Conservation (phyloP, 2,797 vertebrate species). For the Darevskia mixta region DNA sequence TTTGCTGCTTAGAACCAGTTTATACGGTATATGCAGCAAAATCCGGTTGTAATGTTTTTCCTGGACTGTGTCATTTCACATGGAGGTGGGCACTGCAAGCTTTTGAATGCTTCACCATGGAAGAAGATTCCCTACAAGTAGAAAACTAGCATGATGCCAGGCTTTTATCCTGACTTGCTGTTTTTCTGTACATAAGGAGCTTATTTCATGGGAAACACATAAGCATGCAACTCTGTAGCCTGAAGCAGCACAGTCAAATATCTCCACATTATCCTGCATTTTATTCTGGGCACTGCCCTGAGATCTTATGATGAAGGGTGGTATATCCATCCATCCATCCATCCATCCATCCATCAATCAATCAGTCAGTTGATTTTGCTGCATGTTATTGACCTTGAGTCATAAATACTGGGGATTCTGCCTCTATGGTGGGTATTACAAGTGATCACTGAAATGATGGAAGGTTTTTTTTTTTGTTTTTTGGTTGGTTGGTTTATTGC, state of each 20-base stretch:
- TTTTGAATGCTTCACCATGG: neutral
- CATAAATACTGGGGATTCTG: neutral
- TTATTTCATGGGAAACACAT: neutral
- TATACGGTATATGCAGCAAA: neutral
- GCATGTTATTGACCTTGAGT: neutral
- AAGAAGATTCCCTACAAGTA: neutral
- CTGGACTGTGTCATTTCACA: neutral
- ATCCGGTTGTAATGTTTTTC: neutral
- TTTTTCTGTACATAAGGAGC: neutral
- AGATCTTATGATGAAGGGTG: no score
- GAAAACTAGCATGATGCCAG: neutral
- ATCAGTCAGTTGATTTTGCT: neutral
- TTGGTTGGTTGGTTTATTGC: neutral
- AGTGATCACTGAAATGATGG: neutral
- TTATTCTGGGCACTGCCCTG: no score
- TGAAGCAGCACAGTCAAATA: neutral
- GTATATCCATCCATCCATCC: no score
- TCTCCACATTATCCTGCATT: no score
- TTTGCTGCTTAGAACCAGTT: neutral
- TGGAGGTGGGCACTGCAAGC: neutral
- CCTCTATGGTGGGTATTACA: neutral
- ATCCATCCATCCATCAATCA: no score
- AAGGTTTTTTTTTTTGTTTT: neutral
- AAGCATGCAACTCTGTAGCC: neutral
- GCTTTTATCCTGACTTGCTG: neutral